Conservation (phyloP, 2,888 invertebrate species). For the Tortrix viridana region DNA sequence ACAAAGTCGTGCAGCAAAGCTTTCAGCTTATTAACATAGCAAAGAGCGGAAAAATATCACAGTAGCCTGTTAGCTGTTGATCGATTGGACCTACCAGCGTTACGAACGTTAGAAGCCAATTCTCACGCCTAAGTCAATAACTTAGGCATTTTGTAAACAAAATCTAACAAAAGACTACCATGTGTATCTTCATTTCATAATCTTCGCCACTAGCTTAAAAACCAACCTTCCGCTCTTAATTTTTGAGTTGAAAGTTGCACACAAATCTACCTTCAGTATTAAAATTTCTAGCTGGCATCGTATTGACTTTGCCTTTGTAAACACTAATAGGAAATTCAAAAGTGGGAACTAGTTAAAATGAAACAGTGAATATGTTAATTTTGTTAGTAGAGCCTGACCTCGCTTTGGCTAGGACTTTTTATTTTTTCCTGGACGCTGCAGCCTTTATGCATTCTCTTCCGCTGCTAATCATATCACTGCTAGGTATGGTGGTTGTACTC, state of each 20-base stretch:
- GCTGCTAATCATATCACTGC: not conserved
- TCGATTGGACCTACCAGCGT: constrained; percentile 77
- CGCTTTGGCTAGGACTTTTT: constrained; percentile 51
- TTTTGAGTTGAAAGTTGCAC: constrained; percentile 47
- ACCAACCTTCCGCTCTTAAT: constrained; percentile 40
- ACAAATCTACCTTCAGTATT: constrained; percentile 45
- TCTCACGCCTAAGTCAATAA: constrained; percentile 82
- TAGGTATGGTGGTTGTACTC: no score
- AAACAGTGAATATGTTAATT: constrained; percentile 82
- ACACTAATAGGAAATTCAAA: constrained; percentile 82
- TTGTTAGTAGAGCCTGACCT: constrained; percentile 48
- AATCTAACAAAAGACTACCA: constrained; percentile 70
- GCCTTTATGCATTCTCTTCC: constrained; percentile 12
- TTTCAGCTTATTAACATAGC: constrained; percentile 35
- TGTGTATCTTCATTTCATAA: constrained; percentile 63
- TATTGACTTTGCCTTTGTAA: constrained; percentile 81
- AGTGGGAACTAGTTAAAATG: constrained; percentile 79
- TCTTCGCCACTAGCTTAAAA: constrained; percentile 44
- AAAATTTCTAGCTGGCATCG: constrained; percentile 66
- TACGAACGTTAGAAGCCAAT: constrained; percentile 77
- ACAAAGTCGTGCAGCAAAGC: constrained; percentile 27
- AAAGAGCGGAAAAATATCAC: constrained; percentile 59
- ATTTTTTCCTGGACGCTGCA: constrained; percentile 40
- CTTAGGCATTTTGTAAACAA: constrained; percentile 76
- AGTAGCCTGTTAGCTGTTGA: constrained; percentile 72